A percentile compares a stretch with the other conserved stretches of the same genome.
Conservation (phyloP, 2,888 invertebrate species). For the Diplolepis rosae region DNA sequence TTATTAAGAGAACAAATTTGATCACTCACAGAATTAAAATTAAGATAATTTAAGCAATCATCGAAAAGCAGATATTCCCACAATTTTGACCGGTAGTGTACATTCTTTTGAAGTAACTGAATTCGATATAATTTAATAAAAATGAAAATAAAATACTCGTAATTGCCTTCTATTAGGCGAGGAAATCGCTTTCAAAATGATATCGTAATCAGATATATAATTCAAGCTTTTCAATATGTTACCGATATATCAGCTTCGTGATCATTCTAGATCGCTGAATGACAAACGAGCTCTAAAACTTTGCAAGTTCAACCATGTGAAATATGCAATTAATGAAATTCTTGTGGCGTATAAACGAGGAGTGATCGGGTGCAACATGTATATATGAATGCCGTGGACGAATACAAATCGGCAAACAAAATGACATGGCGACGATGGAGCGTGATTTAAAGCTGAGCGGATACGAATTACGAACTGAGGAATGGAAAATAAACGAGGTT, state of each 20-base stretch:
- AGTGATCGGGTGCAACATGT: not conserved
- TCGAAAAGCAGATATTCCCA: no score
- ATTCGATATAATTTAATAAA: no score
- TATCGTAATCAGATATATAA: not conserved
- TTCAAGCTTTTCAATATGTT: conserved; percentile 7
- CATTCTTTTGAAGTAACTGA: no score
- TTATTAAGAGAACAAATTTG: no score
- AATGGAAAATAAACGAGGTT: conserved; percentile 39
- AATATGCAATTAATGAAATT: conserved; percentile 31
- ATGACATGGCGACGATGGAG: conserved; percentile 40
- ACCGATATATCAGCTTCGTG: not conserved
- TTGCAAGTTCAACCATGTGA: conserved; percentile 15
- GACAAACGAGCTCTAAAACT: conserved; percentile 29
- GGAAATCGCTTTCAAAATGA: not conserved
- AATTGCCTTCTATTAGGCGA: no score
- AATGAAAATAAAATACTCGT: no score
- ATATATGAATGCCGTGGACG: conserved; percentile 32
- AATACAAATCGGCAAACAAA: conserved; percentile 42
- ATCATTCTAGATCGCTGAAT: conserved; percentile 23
- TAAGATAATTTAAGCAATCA: no score
- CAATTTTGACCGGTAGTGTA: no score
- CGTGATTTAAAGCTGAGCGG: conserved; percentile 42
- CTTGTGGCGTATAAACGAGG: conserved; percentile 15
- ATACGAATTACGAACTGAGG: conserved; percentile 36
- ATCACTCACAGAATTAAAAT: no score